phyloP scores from a whole-genome alignment of 1,140 invertebrate genomes.

The Hestina assimilis region DNA sequence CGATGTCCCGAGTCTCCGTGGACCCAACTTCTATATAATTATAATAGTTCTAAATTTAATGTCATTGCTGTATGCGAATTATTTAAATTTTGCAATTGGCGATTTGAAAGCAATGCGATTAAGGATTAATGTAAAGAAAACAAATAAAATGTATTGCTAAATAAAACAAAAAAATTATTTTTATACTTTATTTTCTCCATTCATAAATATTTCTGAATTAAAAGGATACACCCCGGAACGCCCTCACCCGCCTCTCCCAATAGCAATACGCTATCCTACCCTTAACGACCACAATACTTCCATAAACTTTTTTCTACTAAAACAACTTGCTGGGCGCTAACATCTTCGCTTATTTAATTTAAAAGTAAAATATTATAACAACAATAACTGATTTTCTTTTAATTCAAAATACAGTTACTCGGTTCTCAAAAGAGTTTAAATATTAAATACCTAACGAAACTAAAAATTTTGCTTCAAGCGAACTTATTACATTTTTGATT shows the following conservation, averaged over 20 bases:
- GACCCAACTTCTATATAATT: neutral
- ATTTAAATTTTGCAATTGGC: slow-evolving; percentile 21
- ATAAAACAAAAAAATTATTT: too few relatives aligned
- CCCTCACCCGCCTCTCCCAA: slow-evolving; percentile 44
- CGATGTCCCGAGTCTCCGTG: slow-evolving; percentile 5
- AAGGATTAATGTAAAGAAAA: too few relatives aligned
- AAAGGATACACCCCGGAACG: slow-evolving; percentile 40
- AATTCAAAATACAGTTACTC: too few relatives aligned
- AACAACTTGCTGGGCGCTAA: slow-evolving; percentile 5
- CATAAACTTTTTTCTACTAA: slow-evolving; percentile 2
- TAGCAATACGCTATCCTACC: slow-evolving; percentile 35
- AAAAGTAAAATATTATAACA: too few relatives aligned
- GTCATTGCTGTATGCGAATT: slow-evolving; percentile 25
- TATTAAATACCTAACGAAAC: too few relatives aligned
- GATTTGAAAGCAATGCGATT: slow-evolving; percentile 38
- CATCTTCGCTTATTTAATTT: neutral
- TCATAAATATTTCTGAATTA: slow-evolving; percentile 20
- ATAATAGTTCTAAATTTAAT: slow-evolving; percentile 5
- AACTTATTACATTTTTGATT: too few relatives aligned
- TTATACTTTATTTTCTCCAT: neutral
- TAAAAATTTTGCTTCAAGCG: too few relatives aligned
- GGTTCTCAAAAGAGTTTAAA: too few relatives aligned
- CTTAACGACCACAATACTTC: slow-evolving; percentile 29
- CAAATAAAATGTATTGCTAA: too few relatives aligned
- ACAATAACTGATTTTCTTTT: too few relatives aligned